These are phyloP conservation scores for Netelia inedita DNA, from an alignment of 2,888 invertebrate genomes.

Conservation along the genomic window DNA sequence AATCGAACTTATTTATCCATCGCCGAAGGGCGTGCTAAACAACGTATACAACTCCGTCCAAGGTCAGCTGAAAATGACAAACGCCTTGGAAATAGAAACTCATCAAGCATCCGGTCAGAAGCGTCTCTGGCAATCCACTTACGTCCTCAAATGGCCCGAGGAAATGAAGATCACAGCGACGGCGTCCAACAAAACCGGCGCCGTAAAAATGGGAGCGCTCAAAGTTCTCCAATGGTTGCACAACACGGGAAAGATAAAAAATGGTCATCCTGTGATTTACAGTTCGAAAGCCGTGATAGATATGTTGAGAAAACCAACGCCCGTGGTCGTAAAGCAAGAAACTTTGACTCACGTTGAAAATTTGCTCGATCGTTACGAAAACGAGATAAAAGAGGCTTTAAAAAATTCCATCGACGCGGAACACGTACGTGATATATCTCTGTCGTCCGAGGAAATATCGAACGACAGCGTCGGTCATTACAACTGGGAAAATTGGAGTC, in stretches of 20 bases:
- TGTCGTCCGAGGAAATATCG: constrained; percentile 20
- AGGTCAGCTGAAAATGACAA: constrained; percentile 85
- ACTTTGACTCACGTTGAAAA: constrained; percentile 84
- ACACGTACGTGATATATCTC: constrained; percentile 17
- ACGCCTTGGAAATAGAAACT: constrained; percentile 70
- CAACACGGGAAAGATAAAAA: constrained; percentile 84
- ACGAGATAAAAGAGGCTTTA: constrained; percentile 69
- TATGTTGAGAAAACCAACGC: constrained; percentile 81
- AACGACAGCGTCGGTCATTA: constrained; percentile 66
- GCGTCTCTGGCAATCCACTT: constrained; percentile 83
- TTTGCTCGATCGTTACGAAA: constrained; percentile 85
- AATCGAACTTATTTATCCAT: too few species aligned
- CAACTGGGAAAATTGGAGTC: not conserved
- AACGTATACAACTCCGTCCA: constrained; percentile 85
- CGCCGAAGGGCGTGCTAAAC: constrained; percentile 79
- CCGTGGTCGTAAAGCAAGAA: constrained; percentile 82
- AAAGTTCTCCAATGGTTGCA: constrained; percentile 87
- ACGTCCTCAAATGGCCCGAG: constrained; percentile 87
- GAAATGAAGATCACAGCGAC: constrained; percentile 86
- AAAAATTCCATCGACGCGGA: constrained; percentile 16
- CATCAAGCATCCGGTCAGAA: not conserved
- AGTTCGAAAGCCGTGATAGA: constrained; percentile 83
- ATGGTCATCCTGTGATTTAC: constrained; percentile 86
- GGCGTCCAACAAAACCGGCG: constrained; percentile 86
- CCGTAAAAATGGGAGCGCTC: constrained; percentile 86